These are phyloP conservation scores for Alviniconcha strummeri DNA, from an alignment of 2,888 invertebrate species.

Conservation along the genomic window DNA sequence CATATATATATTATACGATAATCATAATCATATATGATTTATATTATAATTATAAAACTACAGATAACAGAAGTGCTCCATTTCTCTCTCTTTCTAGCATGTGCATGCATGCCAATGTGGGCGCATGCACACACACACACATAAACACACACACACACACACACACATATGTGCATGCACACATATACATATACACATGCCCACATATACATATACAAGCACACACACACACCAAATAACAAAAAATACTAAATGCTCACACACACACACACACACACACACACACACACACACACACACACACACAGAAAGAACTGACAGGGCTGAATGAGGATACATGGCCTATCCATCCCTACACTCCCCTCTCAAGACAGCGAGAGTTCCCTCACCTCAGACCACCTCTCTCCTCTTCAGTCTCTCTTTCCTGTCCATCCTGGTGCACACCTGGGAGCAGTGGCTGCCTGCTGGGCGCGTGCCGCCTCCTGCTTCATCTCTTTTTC, in stretches of 20 bases:
- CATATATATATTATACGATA: too few relatives aligned
- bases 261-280: constrained; percentile 10
- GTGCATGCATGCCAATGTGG: not conserved
- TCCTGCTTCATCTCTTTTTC: not conserved
- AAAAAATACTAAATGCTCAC: too few relatives aligned
- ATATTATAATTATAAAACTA: too few relatives aligned
- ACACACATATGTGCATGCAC: not conserved
- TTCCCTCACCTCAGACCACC: too few relatives aligned
- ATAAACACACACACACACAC: constrained; percentile 7
- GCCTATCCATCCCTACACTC: too few relatives aligned
- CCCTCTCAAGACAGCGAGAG: too few relatives aligned
- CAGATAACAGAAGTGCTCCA: too few relatives aligned
- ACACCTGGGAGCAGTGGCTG: not conserved
- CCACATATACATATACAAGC: not conserved
- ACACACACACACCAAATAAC: not conserved
- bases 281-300: not conserved
- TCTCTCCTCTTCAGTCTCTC: not conserved
- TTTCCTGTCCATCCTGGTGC: not conserved
- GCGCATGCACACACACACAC: constrained; percentile 10
- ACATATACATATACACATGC: not conserved
- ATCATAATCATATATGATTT: too few relatives aligned
- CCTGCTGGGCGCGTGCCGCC: not conserved
- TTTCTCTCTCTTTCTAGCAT: not conserved
- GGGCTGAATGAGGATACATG: not conserved
- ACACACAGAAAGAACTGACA: not conserved